Base-by-base conservation (phyloP, 2,888 invertebrate species). In the Orthonevra nobilis region DNA sequence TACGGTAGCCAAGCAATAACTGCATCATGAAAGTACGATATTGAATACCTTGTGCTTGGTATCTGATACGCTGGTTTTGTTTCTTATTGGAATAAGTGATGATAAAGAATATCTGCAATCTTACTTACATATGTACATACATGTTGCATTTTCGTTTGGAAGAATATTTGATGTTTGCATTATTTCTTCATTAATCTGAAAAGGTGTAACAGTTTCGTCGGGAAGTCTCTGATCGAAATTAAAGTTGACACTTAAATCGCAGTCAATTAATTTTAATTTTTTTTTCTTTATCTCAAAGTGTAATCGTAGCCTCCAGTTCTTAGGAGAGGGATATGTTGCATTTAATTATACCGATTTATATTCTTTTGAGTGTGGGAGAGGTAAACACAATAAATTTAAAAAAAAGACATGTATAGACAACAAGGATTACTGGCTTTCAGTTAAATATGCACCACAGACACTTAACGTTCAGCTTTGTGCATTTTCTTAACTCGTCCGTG, bases 1-100 rank as follows among this genome's bases (percentile, higher is more conserved):
- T 75, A 69, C 69, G 69, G 75, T 70, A 75, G 75, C 69, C 56
- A 63, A 40, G 63, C 69, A 75, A 75, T 75, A 75, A 70, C 75
- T 63, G 44, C 69, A 69, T 60, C 61, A 69, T 61, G 61, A 74
- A 58, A 69, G 58, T 68, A 52, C 36, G 56, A 70, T 75, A 70
- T 70, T 75, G 63, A 70, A 70, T 69, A 69, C 63, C 75, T 69
- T 58, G 17, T 15, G 63, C 19, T 3, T 61, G 28, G 46, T 63
- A 69, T 75, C 75, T 61, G 69, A 75, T 75, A 42, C 42, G 42
- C 28, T 42, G 56, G 40, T 54, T 46, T 36, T 19, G 23, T 34
- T 61, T 61, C 46, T 40, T 28, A 54, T 28, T 23, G 30, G 32
- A 68, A 61, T 20, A 61, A 69, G 75, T 70, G 75, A 75, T 69